phyloP scores from a whole-genome alignment of 2,888 invertebrate species.

The Tanypteryx hageni region DNA sequence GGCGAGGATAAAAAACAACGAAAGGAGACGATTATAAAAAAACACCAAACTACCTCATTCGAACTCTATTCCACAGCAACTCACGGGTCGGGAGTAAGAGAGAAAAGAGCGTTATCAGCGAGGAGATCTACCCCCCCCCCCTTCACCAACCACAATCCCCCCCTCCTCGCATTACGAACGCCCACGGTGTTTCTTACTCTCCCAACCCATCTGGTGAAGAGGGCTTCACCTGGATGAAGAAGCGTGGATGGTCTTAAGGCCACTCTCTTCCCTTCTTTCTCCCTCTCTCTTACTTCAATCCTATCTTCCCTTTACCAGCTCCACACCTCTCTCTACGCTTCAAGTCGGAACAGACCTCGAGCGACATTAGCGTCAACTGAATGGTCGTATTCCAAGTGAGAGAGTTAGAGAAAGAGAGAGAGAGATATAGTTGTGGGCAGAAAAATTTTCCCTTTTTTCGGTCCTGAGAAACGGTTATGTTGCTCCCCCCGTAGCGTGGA shows the following conservation, averaged over 20 bases:
- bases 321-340: not conserved
- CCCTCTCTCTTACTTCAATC: not conserved
- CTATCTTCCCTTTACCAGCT: not conserved
- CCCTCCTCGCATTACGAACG: not conserved
- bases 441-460: not conserved
- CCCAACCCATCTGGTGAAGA: not conserved
- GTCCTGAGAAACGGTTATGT: slow-evolving; percentile 61
- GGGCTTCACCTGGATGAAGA: no score
- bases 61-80: slow-evolving; percentile 47
- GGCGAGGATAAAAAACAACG: not conserved
- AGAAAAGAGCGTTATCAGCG: not conserved
- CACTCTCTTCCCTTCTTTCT: not conserved
- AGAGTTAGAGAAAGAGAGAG: slow-evolving; percentile 33
- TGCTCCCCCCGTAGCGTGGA: slow-evolving; percentile 32
- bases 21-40: slow-evolving; percentile 12
- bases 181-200: not conserved
- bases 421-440: slow-evolving; percentile 34
- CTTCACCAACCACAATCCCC: not conserved
- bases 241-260: not conserved
- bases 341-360: slow-evolving; percentile 23
- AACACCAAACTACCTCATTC: slow-evolving; percentile 30
- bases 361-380: slow-evolving; percentile 39
- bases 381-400: slow-evolving; percentile 39
- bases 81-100: not conserved
- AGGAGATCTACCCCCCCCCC: not conserved